Base-by-base conservation (phyloP, 2,113 vertebrate genomes). In the Turnix velox region DNA sequence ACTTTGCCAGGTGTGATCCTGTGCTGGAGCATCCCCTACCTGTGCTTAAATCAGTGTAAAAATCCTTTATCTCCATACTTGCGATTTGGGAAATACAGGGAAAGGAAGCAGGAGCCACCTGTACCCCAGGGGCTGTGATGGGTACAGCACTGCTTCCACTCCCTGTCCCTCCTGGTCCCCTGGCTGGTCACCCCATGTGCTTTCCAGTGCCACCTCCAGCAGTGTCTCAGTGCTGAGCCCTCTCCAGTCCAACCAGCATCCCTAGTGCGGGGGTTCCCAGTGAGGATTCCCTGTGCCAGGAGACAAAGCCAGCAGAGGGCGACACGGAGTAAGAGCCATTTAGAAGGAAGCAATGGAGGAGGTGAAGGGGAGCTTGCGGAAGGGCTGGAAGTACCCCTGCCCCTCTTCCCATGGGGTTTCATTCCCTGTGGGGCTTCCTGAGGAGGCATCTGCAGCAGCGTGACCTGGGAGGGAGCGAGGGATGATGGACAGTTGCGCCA, bases 361-460 rank as follows among this genome's bases (percentile, higher is more conserved):
- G 54, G n/a, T 2, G 24, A 7, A 66, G 57, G 30, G 72, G 67
- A 66, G 48, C 67, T 2, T 2, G 30, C 4, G 35, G 27, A 4
- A 22, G 0, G 23, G 19, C 42, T 71, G 61, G 5, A 45, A 20
- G 66, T 55, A 14, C 57, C 1, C 0, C 31, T 25, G 66, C 31
- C 55, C 2, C 0, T 43, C 0, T 43, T 63, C 18, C 66, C 17
- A 40, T 0, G 4, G 67, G 24, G 6, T 59, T 42, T 23, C 7
- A 4, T 31, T 17, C 40, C 42, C 62, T 2, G 0, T 6, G 48
- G 48, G 33, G 20, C n/a, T 59, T 74, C 40, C 66, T n/a, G 42
- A 9, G 18, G 67, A 0, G n/a, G 19, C 15, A 3, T 20, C 24
- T 19, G 59, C n/a, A 28, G 48, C 54, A 4, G 6, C 1, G 8